These are phyloP conservation scores for Ornithoptera priamus DNA, from an alignment of 2,888 invertebrate genomes.

Conservation along the genomic window DNA sequence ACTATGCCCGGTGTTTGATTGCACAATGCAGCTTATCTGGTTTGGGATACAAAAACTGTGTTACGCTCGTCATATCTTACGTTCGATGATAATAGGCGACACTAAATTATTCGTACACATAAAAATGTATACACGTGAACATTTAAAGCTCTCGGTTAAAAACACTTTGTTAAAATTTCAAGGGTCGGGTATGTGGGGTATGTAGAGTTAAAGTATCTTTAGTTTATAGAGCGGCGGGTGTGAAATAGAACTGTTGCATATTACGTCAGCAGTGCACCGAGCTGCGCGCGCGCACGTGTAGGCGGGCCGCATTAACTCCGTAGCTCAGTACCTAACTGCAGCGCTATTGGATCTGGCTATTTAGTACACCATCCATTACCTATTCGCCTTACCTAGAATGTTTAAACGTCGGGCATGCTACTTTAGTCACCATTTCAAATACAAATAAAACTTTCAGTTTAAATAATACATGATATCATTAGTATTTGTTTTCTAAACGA, in stretches of 20 bases:
- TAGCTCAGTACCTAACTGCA: conserved; percentile 25
- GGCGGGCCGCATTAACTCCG: conserved; percentile 34
- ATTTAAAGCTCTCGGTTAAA: background rate
- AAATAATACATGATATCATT: background rate
- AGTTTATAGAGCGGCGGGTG: conserved; percentile 13
- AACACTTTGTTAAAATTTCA: background rate
- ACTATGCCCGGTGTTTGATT: conserved; percentile 59
- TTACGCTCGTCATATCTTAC: conserved; percentile 57
- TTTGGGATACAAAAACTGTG: conserved; percentile 61
- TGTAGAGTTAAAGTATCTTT: background rate
- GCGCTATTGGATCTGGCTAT: conserved; percentile 41
- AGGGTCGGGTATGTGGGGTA: background rate
- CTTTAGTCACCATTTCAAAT: background rate
- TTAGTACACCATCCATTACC: conserved; percentile 34
- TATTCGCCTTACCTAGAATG: background rate
- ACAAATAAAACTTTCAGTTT: background rate
- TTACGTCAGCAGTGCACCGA: conserved; percentile 40
- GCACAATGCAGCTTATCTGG: conserved; percentile 74
- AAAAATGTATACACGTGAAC: conserved; percentile 19
- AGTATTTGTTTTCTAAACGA: background rate
- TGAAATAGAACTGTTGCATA: conserved; percentile 32
- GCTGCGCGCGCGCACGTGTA: conserved; percentile 32
- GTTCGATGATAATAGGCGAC: conserved; percentile 32
- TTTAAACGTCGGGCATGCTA: background rate
- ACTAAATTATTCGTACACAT: conserved; percentile 36